These are phyloP conservation scores for Ashinkailepas kermadecensis DNA, from an alignment of 2,888 invertebrate species.

Conservation along the genomic window DNA sequence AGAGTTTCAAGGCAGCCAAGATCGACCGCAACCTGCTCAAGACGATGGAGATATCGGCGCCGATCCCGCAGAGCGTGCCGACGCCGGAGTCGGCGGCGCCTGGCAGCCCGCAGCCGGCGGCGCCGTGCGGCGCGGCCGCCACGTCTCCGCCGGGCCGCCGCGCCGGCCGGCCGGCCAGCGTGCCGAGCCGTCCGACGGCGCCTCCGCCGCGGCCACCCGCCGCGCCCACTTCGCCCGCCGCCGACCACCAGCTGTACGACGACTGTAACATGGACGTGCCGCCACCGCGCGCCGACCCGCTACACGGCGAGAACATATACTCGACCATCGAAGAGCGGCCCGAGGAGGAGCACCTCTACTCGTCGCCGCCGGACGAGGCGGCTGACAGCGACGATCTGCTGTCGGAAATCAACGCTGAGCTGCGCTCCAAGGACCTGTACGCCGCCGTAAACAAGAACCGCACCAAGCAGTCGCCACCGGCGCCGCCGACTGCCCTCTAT, in stretches of 20 bases:
- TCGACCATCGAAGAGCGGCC: constrained; percentile 10
- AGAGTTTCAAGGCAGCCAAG: constrained; percentile 32
- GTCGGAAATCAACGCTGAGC: not conserved
- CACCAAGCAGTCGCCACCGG: not conserved
- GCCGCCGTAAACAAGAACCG: not conserved
- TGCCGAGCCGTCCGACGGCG: not conserved
- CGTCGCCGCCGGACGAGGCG: constrained; percentile 2
- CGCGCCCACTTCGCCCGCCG: not conserved
- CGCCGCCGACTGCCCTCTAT: not conserved
- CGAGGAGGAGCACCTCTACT: not conserved
- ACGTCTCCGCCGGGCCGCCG: not conserved
- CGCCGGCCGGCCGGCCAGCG: no score
- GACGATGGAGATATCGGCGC: constrained; percentile 33
- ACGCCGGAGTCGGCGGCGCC: not conserved
- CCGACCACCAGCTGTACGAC: not conserved
- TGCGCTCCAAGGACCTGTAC: constrained; percentile 4
- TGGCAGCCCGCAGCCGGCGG: not conserved
- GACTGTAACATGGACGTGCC: constrained; percentile 9
- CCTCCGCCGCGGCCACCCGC: constrained; percentile 3
- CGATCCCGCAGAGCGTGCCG: constrained; percentile 28
- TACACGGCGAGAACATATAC: not conserved
- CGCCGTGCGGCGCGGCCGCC: not conserved
- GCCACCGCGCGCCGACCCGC: not conserved
- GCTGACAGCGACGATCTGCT: not conserved
- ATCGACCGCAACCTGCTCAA: constrained; percentile 33